Percentiles rank a stretch among this genome's conserved stretches.
phyloP scores from a whole-genome alignment of 2,113 vertebrate species.

The Salminus brasiliensis region DNA sequence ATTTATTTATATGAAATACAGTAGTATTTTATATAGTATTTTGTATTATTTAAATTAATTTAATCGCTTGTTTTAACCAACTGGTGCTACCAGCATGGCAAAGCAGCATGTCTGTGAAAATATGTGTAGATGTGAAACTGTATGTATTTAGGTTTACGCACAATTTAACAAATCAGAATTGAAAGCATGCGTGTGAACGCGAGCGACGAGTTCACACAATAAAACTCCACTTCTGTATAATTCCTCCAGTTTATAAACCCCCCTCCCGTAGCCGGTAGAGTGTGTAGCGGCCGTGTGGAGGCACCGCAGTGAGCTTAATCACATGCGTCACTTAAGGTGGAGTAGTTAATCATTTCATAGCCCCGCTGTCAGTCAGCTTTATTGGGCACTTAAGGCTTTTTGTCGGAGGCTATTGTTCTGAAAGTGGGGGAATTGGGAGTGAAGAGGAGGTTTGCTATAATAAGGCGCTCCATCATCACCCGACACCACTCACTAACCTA shows the following conservation, averaged over 20 bases:
- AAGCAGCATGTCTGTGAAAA: too few species aligned
- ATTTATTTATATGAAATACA: too few species aligned
- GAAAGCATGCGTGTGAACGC: too few species aligned
- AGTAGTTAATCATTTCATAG: constrained; percentile 49
- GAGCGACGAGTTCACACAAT: background rate
- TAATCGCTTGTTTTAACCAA: too few species aligned
- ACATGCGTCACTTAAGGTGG: constrained; percentile 19
- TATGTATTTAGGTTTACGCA: too few species aligned
- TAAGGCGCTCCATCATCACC: constrained; percentile 86
- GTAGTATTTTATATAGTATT: too few species aligned
- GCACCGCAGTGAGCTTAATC: constrained; percentile 34
- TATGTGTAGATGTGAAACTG: too few species aligned
- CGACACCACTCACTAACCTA: constrained; percentile 84
- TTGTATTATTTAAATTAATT: too few species aligned
- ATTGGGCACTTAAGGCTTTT: constrained; percentile 51
- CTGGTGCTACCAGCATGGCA: too few species aligned
- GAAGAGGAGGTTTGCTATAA: constrained; percentile 85
- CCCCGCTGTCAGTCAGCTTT: constrained; percentile 41
- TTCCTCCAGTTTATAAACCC: background rate
- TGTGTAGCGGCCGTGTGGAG: constrained; percentile 7
- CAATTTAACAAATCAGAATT: too few species aligned
- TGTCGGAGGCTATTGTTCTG: constrained; percentile 66
- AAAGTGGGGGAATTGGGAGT: constrained; percentile 75
- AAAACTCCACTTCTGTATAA: background rate
- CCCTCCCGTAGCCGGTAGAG: background rate